phyloP scores from a whole-genome alignment of 1,140 invertebrate species.

The Anastrepha ludens region DNA sequence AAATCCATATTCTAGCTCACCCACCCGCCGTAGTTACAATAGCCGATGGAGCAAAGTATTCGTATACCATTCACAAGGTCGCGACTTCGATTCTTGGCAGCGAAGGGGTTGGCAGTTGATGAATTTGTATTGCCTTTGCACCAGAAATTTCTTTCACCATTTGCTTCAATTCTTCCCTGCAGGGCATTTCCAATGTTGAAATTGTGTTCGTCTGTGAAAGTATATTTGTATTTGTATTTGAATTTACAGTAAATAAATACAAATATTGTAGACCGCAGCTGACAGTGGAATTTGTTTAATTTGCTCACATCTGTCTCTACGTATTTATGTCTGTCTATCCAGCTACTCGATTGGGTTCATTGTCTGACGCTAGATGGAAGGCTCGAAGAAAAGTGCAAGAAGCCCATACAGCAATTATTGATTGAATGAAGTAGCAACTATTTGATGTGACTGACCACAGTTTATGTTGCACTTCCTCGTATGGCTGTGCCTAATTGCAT shows the following conservation, averaged over 20 bases:
- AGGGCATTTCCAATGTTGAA: no score
- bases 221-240: not conserved
- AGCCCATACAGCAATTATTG: not conserved
- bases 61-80: no score
- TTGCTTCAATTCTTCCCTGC: no score
- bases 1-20: no score
- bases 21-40: no score
- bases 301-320: constrained; percentile 31
- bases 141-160: no score
- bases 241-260: constrained; percentile 30
- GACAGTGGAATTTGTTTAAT: constrained; percentile 48
- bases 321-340: no score
- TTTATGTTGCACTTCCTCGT: not conserved
- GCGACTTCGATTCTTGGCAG: no score
- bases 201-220: not conserved
- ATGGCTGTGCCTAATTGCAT: not conserved
- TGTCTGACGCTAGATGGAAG: not conserved
- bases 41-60: no score
- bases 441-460: constrained; percentile 31
- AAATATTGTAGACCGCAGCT: constrained; percentile 38
- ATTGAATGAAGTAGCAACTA: constrained; percentile 36
- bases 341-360: constrained; percentile 14
- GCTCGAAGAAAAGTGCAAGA: not conserved
- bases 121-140: no score
- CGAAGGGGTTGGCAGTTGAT: no score